Evolutionary conservation across 2,888 invertebrate species (phyloP), one percentile per base, ranked within the genome.

Genomic region (Malthinus flaveolus): DNA sequence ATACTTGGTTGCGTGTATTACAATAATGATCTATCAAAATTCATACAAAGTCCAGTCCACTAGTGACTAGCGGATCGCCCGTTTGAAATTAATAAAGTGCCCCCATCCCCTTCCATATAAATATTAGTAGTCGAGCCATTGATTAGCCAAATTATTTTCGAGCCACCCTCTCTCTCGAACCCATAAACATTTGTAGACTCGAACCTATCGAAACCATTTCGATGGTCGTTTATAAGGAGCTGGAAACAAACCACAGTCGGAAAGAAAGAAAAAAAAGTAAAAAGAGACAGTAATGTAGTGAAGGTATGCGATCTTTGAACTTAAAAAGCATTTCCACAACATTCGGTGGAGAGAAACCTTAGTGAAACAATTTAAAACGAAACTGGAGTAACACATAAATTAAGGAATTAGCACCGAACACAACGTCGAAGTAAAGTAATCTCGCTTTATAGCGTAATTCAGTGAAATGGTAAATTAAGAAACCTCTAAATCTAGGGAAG

Each of bases 21-120:
- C 63, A 67, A 66, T 65, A 67, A 64, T n/a, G 39, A 42, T 62
- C 59, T 59, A 63, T 66, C 65, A 66, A 55, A 54, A 56, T 56
- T 51, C 51, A 51, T 31, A 12, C 12, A 10, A 15, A n/a, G 6
- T 15, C 12, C 23, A 1, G 3, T n/a, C n/a, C 39, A n/a, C 13
- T 15, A 23, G n/a, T n/a, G n/a, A n/a, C n/a, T n/a, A n/a, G n/a
- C n/a, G n/a, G n/a, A n/a, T n/a, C n/a, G n/a, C n/a, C n/a, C n/a
- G n/a, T n/a, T n/a, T n/a, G n/a, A n/a, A n/a, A n/a, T n/a, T n/a
- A n/a, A n/a, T n/a, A n/a, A n/a, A n/a, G n/a, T n/a, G n/a, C n/a
- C n/a, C n/a, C n/a, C n/a, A n/a, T n/a, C n/a, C n/a, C n/a, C n/a
- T n/a, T n/a, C n/a, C n/a, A n/a, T n/a, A n/a, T n/a, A n/a, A n/a